These are phyloP conservation scores for Mionectes olivaceus DNA, from an alignment of 2,797 vertebrate species.

Conservation along the genomic window DNA sequence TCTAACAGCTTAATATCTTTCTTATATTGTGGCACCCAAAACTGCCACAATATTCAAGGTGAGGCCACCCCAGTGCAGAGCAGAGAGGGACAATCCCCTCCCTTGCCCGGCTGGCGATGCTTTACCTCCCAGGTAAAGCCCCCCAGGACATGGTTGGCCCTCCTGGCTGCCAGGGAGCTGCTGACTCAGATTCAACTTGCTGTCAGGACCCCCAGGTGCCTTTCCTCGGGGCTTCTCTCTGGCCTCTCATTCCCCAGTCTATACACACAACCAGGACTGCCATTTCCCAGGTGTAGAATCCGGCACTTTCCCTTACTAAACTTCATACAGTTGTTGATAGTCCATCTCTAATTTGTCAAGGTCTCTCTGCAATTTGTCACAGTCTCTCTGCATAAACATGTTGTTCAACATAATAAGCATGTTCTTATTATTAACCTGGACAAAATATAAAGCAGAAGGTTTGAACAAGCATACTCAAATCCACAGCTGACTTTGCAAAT, in stretches of 20 bases:
- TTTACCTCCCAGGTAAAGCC: neutral
- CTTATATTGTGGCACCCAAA: neutral
- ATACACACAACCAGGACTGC: neutral
- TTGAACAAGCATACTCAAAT: neutral
- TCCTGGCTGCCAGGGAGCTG: neutral
- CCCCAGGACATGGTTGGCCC: fast-evolving
- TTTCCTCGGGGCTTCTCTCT: neutral
- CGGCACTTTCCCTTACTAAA: neutral
- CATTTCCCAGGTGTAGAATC: neutral
- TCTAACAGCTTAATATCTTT: neutral
- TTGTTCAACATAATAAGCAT: neutral
- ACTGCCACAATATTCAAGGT: neutral
- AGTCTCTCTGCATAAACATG: neutral
- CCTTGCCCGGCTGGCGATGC: fast-evolving
- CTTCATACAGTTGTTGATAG: neutral
- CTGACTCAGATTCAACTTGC: neutral
- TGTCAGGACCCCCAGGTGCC: neutral
- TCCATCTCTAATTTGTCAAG: neutral
- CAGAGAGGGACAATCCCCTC: neutral
- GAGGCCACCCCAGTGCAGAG: neutral
- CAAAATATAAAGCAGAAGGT: conserved; percentile 2
- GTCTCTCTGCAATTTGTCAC: neutral
- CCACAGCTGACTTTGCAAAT: neutral
- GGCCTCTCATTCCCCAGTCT: neutral
- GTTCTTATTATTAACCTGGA: neutral